Conservation (phyloP, 2,797 vertebrate genomes). For the Chiloscyllium punctatum region DNA sequence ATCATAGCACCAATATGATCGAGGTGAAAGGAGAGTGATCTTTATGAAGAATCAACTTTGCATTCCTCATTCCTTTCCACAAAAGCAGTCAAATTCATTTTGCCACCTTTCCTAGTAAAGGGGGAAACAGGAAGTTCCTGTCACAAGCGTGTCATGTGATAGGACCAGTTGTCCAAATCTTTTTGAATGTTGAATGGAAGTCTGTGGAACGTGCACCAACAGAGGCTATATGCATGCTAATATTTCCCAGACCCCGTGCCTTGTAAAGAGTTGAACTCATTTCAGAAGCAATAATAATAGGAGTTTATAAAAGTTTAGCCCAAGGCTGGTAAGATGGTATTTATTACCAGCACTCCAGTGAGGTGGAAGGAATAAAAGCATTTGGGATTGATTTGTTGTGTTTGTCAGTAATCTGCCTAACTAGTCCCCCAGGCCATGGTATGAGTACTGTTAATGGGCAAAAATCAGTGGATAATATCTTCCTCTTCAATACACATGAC, state of each 20-base stretch:
- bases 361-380: conserved; percentile 29
- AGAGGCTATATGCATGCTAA: background rate
- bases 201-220: background rate
- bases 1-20: background rate
- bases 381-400: conserved; percentile 27
- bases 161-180: background rate
- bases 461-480: conserved; percentile 1
- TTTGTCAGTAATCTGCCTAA: conserved; percentile 24
- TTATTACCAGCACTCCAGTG: conserved; percentile 27
- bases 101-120: background rate
- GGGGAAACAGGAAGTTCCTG: too few relatives aligned
- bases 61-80: background rate
- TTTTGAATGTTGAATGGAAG: background rate
- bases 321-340: background rate
- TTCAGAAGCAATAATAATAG: background rate
- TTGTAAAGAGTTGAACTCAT: background rate
- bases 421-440: background rate
- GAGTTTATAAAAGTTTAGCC: background rate
- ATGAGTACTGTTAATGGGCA: background rate
- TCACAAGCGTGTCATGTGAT: background rate
- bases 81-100: background rate
- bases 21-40: background rate
- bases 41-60: background rate
- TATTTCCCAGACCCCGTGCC: background rate
- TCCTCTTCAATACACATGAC: background rate